Evolutionary conservation across 1,140 invertebrate genomes (phyloP).

Genomic region (Dryas iulia): DNA sequence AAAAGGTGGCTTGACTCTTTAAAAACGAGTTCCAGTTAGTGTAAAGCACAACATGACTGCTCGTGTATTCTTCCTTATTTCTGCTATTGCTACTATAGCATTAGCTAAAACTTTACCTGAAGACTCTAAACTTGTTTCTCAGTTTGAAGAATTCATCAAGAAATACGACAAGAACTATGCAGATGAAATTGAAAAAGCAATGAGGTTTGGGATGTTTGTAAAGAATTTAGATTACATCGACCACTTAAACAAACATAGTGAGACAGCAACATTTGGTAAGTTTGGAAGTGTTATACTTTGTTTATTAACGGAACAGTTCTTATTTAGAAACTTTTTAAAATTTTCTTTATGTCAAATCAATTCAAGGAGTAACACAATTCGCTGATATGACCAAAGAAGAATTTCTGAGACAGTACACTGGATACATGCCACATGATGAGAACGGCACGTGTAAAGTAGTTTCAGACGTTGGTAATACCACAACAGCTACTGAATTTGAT

Average conservation of each 20-base stretch:
- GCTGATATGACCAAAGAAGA: constrained; percentile 6
- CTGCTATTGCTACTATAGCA: not conserved
- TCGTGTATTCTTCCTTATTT: not conserved
- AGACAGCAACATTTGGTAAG: not conserved
- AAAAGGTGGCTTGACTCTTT: constrained; percentile 14
- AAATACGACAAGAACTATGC: not conserved
- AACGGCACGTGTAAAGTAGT: not conserved
- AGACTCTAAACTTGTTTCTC: not conserved
- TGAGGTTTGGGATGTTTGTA: not conserved
- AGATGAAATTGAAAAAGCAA: not conserved
- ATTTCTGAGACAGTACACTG: constrained; percentile 6
- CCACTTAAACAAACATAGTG: not conserved
- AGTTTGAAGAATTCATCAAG: not conserved
- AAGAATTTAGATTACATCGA: not conserved
- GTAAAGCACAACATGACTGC: not conserved
- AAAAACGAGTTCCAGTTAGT: not conserved
- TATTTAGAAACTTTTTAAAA: no score
- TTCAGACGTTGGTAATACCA: not conserved
- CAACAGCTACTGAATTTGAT: constrained; percentile 4
- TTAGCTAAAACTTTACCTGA: not conserved
- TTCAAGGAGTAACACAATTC: constrained; percentile 4
- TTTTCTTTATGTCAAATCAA: not conserved
- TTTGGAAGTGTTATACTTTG: not conserved
- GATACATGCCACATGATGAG: not conserved
- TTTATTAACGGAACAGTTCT: no score